phyloP scores from a whole-genome alignment of 2,113 vertebrate genomes.

The Blennius ocellaris region DNA sequence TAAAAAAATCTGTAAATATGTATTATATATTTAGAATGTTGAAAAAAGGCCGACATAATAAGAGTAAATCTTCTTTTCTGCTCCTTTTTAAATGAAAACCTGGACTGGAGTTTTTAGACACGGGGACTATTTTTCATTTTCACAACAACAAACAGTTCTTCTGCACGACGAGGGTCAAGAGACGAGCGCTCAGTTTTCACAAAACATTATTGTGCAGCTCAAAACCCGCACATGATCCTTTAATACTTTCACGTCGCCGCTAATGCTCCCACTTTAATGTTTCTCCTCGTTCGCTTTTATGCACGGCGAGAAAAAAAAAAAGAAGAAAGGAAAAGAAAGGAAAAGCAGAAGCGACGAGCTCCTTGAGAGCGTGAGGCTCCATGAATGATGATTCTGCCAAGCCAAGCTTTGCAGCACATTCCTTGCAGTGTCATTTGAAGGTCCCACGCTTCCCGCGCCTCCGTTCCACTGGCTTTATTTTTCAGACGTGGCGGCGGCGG shows the following conservation, averaged over 20 bases:
- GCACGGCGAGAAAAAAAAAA: not conserved
- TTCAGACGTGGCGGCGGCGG: conserved; percentile 18
- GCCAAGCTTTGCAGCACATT: conserved; percentile 25
- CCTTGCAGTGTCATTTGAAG: conserved; percentile 67
- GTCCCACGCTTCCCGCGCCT: conserved; percentile 29
- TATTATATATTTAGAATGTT: no score
- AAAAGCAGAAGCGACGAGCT: no score
- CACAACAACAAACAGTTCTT: no score
- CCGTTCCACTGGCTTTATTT: not conserved
- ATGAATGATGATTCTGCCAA: conserved; percentile 43
- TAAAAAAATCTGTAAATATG: no score
- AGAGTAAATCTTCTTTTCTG: no score
- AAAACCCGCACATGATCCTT: conserved; percentile 9
- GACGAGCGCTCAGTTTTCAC: no score
- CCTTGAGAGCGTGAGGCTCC: not conserved
- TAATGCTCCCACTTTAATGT: not conserved
- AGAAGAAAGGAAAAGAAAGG: not conserved
- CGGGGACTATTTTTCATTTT: no score
- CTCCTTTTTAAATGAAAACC: no score
- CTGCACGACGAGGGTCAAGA: no score
- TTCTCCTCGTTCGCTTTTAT: conserved; percentile 7
- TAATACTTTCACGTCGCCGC: not conserved
- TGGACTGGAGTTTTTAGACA: no score
- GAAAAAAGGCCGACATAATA: no score
- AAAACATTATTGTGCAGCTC: no score